Evolutionary conservation across 2,888 invertebrate genomes (phyloP).

Genomic region (Polyommatus icarus): DNA sequence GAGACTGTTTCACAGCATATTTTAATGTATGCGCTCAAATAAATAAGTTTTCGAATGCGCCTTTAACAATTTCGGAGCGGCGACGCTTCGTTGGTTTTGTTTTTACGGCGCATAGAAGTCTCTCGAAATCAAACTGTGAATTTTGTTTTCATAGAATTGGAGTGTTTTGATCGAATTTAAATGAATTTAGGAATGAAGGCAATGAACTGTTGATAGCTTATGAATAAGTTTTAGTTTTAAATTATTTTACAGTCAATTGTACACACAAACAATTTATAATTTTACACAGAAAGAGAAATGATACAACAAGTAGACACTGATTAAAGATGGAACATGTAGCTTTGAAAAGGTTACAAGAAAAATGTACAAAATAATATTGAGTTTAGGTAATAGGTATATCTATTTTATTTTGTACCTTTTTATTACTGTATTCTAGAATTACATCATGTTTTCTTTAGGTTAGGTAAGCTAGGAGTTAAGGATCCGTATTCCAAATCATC

Average conservation of each 20-base stretch:
- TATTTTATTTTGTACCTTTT: too few species aligned
- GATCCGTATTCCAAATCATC: not conserved
- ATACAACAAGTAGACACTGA: too few species aligned
- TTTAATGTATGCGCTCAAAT: constrained; percentile 46
- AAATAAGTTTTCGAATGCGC: constrained; percentile 38
- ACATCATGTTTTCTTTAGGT: too few species aligned
- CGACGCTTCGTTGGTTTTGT: constrained; percentile 13
- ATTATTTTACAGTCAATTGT: too few species aligned
- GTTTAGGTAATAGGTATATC: too few species aligned
- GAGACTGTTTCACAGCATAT: constrained; percentile 48
- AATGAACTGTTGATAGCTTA: not conserved
- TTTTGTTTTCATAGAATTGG: not conserved
- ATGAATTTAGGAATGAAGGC: not conserved
- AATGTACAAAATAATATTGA: too few species aligned
- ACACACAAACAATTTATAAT: too few species aligned
- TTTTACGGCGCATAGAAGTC: constrained; percentile 4
- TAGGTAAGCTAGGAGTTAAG: too few species aligned
- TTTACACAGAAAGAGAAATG: too few species aligned
- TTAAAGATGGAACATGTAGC: too few species aligned
- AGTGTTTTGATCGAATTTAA: not conserved
- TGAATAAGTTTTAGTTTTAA: not conserved
- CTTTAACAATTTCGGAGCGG: constrained; percentile 30
- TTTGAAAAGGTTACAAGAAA: too few species aligned
- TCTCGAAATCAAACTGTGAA: not conserved
- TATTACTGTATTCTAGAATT: too few species aligned